Percentiles rank a stretch among this genome's conserved stretches.
Evolutionary conservation across 2,888 invertebrate species (phyloP).

Genomic region (Morpho deidamia): DNA sequence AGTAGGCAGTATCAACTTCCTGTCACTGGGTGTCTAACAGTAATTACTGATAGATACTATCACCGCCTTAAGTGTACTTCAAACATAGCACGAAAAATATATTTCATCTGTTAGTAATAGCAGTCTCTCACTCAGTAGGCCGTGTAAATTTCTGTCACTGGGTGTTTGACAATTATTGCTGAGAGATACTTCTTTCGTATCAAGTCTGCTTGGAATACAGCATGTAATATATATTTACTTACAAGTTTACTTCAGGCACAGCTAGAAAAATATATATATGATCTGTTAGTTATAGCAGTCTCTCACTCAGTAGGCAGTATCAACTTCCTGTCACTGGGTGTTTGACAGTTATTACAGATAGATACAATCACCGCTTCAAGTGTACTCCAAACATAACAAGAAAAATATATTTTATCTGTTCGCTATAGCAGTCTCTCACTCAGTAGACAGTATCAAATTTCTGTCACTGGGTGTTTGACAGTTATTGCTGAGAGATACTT

Average conservation of each 20-base stretch:
- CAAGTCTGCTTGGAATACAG: background rate
- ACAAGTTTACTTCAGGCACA: no score
- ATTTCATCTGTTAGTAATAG: slow-evolving; percentile 1
- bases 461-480: slow-evolving; percentile 25
- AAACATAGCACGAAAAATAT: no score
- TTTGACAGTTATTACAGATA: slow-evolving; percentile 12
- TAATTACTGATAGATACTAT: slow-evolving; percentile 6
- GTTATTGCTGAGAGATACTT: background rate
- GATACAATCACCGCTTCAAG: background rate
- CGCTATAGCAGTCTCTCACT: slow-evolving; percentile 10
- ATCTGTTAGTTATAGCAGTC: slow-evolving; percentile 7
- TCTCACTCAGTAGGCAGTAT: slow-evolving; percentile 21
- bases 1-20: slow-evolving; percentile 13
- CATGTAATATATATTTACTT: background rate
- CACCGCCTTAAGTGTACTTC: background rate
- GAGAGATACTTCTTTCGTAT: background rate
- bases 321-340: slow-evolving; percentile 40
- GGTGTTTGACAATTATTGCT: slow-evolving; percentile 27
- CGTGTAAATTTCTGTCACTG: slow-evolving; percentile 39
- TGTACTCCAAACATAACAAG: background rate
- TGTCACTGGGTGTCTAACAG: slow-evolving; percentile 24
- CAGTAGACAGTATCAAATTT: slow-evolving; percentile 19
- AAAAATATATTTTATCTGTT: background rate
- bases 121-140: slow-evolving; percentile 22
- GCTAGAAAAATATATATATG: background rate